Evolutionary conservation across 2,113 vertebrate species (phyloP).

Genomic region (Larimichthys polyactis): DNA sequence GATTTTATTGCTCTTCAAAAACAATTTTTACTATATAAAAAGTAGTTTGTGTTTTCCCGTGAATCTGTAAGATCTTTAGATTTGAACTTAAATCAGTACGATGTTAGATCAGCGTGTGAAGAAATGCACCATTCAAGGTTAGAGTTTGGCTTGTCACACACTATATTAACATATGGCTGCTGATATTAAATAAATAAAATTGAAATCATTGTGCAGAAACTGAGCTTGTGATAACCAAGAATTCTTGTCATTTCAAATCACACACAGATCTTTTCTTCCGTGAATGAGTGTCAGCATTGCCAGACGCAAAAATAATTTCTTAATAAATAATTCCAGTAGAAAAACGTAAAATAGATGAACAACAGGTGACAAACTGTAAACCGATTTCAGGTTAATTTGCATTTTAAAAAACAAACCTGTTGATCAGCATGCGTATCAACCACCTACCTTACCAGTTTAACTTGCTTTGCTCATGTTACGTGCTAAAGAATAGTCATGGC

Average conservation of each 20-base stretch:
- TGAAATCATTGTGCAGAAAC: background rate
- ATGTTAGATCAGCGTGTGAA: background rate
- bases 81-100: background rate
- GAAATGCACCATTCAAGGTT: background rate
- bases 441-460: constrained; percentile 19
- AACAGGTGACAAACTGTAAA: constrained; percentile 10
- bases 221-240: background rate
- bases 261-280: background rate
- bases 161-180: background rate
- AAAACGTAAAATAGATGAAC: background rate
- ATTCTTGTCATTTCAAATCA: background rate
- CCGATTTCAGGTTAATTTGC: constrained; percentile 4
- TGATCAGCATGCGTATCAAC: background rate
- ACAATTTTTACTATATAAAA: background rate
- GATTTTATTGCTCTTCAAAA: background rate
- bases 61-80: background rate
- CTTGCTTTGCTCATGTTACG: constrained; percentile 19
- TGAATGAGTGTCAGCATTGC: too few relatives aligned
- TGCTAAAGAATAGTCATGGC: constrained; percentile 38
- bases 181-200: background rate
- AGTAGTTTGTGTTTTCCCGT: background rate
- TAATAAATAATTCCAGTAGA: background rate
- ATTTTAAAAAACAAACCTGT: background rate
- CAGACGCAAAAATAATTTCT: background rate
- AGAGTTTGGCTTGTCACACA: background rate